These are phyloP conservation scores for Malurus cyaneus DNA, from an alignment of 2,113 vertebrate species.

Conservation along the genomic window DNA sequence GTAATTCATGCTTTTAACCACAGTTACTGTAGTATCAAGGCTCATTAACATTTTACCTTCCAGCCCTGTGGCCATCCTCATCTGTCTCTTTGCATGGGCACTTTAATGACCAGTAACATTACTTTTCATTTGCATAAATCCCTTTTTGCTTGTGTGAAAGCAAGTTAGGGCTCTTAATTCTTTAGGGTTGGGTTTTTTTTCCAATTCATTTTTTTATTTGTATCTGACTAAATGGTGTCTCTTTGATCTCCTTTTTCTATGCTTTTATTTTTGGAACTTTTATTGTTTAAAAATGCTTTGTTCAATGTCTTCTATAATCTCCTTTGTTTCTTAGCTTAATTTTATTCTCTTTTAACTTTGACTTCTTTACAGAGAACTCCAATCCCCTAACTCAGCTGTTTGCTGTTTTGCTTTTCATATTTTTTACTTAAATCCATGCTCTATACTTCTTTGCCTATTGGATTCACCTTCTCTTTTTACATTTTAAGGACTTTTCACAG, in stretches of 20 bases:
- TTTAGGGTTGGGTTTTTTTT: neutral
- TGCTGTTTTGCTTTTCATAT: neutral
- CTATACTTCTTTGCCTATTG: neutral
- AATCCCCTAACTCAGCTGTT: neutral
- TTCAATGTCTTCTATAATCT: neutral
- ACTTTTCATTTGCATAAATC: neutral
- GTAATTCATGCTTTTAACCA: neutral
- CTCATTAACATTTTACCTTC: neutral
- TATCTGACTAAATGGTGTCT: neutral
- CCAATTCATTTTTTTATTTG: neutral
- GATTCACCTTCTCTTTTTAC: neutral
- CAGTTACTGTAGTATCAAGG: neutral
- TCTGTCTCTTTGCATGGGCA: neutral
- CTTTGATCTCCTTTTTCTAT: neutral
- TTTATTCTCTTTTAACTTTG: constrained; percentile 16
- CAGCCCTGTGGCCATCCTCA: neutral
- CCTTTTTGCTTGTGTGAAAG: neutral
- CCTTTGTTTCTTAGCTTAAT: neutral
- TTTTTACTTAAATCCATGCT: neutral
- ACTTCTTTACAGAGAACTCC: neutral
- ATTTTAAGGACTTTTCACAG: neutral
- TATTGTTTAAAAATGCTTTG: constrained; percentile 1
- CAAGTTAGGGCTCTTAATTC: neutral
- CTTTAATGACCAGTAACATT: neutral
- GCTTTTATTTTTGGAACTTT: neutral